Evolutionary conservation across 2,888 invertebrate genomes (phyloP).

Genomic region (Hylaea fasciaria): DNA sequence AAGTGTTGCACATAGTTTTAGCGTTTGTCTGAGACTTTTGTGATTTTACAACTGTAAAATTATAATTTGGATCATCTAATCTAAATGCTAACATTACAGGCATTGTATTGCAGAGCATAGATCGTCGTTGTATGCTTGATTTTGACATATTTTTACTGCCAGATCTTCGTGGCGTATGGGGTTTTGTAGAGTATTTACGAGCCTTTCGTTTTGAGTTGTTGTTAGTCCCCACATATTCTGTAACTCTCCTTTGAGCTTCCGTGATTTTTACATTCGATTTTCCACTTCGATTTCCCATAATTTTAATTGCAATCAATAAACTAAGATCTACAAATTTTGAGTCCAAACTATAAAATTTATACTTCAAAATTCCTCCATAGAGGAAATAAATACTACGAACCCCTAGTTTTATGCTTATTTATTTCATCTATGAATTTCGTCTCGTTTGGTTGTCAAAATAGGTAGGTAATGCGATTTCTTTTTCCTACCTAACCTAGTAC

Average conservation of each 20-base stretch:
- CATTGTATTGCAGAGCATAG: background rate
- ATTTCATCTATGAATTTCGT: background rate
- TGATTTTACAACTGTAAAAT: background rate
- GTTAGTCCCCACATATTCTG: background rate
- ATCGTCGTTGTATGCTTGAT: background rate
- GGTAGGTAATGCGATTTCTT: too few species aligned
- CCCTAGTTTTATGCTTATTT: too few species aligned
- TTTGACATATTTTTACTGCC: background rate
- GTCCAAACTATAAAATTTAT: too few species aligned
- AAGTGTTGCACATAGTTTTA: too few species aligned
- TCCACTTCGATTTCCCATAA: background rate
- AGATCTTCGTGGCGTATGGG: background rate
- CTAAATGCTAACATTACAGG: background rate
- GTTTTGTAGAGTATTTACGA: background rate
- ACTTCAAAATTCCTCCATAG: too few species aligned
- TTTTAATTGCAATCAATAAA: background rate
- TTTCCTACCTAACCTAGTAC: too few species aligned
- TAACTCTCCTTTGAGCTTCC: background rate
- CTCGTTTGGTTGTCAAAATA: too few species aligned
- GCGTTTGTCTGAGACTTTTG: background rate
- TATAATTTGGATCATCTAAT: background rate
- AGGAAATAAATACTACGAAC: too few species aligned
- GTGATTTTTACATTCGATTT: background rate
- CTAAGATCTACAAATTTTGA: too few species aligned
- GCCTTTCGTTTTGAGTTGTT: background rate